A percentile compares a stretch with the other conserved stretches of the same genome.
phyloP scores from a whole-genome alignment of 2,888 invertebrate species.

The Lathronympha strigana region DNA sequence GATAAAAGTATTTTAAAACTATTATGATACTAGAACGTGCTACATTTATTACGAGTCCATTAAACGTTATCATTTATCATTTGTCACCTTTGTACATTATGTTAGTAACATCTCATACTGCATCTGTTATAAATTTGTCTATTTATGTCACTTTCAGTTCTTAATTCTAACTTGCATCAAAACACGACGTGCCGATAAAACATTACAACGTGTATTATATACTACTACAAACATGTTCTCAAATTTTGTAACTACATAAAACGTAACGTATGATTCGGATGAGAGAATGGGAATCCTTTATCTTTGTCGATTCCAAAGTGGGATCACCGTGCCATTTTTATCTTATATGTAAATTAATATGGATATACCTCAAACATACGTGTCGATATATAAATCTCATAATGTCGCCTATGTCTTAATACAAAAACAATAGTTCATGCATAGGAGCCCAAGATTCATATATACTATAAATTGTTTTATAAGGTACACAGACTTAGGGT shows the following conservation, averaged over 20 bases:
- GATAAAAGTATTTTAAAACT: slow-evolving; percentile 26
- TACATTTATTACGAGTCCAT: slow-evolving; percentile 28
- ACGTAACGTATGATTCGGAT: slow-evolving; percentile 23
- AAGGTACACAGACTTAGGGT: neutral
- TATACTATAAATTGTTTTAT: neutral
- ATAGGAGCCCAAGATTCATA: neutral
- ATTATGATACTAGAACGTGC: slow-evolving; percentile 30
- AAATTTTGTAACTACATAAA: slow-evolving; percentile 31
- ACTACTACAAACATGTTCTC: slow-evolving; percentile 30
- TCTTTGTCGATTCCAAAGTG: neutral
- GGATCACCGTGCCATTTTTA: neutral
- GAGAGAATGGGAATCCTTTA: slow-evolving; percentile 15
- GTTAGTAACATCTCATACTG: slow-evolving; percentile 33
- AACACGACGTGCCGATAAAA: slow-evolving; percentile 58
- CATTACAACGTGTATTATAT: slow-evolving; percentile 50
- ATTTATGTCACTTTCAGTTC: slow-evolving; percentile 38
- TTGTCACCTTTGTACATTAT: slow-evolving; percentile 39
- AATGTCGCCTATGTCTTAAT: no score
- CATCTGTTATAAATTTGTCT: slow-evolving; percentile 39
- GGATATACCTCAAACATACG: neutral
- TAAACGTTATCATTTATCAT: slow-evolving; percentile 34
- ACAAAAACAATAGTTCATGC: no score
- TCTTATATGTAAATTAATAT: neutral
- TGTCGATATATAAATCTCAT: neutral
- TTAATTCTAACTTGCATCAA: slow-evolving; percentile 54